Percentiles rank a stretch among this genome's conserved stretches.
Evolutionary conservation across 2,113 vertebrate genomes (phyloP).

Genomic region (Boleophthalmus pectinirostris): DNA sequence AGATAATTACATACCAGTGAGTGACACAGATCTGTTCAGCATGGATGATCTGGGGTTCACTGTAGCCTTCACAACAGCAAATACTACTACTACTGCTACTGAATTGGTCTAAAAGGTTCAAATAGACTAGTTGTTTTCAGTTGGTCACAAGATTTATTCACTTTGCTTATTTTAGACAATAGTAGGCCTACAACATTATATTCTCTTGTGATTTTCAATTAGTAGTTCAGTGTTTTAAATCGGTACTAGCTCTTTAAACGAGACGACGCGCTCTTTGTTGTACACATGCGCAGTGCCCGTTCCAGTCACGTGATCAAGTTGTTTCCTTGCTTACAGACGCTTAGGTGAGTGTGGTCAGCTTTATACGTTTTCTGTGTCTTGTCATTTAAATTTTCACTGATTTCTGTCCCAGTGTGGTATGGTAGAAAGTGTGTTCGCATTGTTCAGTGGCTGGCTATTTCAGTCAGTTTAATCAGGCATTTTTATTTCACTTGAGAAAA

Average conservation of each 20-base stretch:
- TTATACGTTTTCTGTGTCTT: neutral
- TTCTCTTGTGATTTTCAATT: neutral
- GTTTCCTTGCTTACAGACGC: neutral
- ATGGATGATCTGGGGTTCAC: slow-evolving; percentile 32
- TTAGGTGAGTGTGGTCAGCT: slow-evolving; percentile 38
- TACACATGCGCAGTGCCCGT: slow-evolving; percentile 22
- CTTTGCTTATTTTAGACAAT: neutral
- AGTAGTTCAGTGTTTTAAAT: too few species aligned
- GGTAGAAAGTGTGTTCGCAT: rapidly evolving
- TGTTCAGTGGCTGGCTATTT: neutral
- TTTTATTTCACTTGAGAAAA: too few species aligned
- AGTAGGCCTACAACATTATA: too few species aligned
- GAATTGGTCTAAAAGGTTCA: neutral
- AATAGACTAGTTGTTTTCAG: neutral
- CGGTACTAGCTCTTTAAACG: slow-evolving; percentile 39
- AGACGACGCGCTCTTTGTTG: rapidly evolving
- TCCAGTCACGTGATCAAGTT: slow-evolving; percentile 19
- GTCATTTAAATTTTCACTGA: neutral
- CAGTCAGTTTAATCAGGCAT: too few species aligned
- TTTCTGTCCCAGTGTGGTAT: neutral
- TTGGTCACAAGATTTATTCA: neutral
- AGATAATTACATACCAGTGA: slow-evolving; percentile 42
- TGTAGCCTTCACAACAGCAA: neutral
- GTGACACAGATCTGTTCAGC: slow-evolving; percentile 33
- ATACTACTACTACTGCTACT: neutral